Evolutionary conservation across 2,888 invertebrate genomes (phyloP).

Genomic region (Sarcophaga subvicina): DNA sequence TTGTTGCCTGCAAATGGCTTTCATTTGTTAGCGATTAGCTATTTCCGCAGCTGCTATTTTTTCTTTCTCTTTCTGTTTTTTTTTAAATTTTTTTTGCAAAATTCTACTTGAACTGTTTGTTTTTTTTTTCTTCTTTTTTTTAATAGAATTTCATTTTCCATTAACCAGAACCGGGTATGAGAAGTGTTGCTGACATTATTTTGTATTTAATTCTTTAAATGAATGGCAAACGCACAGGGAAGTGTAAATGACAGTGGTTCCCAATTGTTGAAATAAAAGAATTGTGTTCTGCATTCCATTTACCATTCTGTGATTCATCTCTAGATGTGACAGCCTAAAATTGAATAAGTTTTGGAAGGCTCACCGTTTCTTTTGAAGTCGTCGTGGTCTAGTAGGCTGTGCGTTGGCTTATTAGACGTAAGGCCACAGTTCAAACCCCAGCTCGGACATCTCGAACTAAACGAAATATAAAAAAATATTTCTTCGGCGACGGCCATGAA

Average conservation of each 20-base stretch:
- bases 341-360: too few species aligned
- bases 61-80: background rate
- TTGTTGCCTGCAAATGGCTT: constrained; percentile 54
- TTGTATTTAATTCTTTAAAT: constrained; percentile 37
- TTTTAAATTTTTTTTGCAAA: background rate
- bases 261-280: background rate
- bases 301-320: too few species aligned
- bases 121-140: constrained; percentile 18
- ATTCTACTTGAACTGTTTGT: constrained; percentile 30
- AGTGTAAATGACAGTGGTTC: constrained; percentile 15
- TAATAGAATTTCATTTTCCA: constrained; percentile 2
- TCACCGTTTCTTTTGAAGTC: too few species aligned
- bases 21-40: constrained; percentile 71
- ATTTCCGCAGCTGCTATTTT: constrained; percentile 68
- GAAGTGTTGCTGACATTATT: constrained; percentile 51
- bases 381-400: too few species aligned
- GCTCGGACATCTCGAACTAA: too few species aligned
- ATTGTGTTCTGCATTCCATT: too few species aligned
- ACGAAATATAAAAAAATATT: too few species aligned
- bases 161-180: background rate
- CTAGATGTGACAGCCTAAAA: too few species aligned
- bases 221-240: constrained; percentile 34
- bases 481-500: too few species aligned
- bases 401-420: too few species aligned
- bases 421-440: too few species aligned